Evolutionary conservation across 2,797 vertebrate genomes (phyloP).

Genomic region (Mormyrops boulengeri): DNA sequence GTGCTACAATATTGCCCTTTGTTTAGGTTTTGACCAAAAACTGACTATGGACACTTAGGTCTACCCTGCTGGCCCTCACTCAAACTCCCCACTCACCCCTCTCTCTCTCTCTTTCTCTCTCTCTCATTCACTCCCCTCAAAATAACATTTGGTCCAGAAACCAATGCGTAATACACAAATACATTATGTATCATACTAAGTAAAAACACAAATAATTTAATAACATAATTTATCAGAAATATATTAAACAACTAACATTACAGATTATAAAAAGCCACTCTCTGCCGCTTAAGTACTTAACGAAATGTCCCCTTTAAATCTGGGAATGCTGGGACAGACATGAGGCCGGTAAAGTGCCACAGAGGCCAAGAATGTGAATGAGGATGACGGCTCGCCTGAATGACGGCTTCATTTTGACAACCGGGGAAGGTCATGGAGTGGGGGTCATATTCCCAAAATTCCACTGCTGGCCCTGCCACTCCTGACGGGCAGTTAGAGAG

Average conservation of each 20-base stretch:
- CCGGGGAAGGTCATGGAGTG: slow-evolving; percentile 43
- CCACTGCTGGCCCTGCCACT: slow-evolving; percentile 43
- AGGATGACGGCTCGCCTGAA: slow-evolving; percentile 70
- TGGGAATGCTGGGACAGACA: slow-evolving; percentile 37
- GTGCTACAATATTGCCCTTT: neutral
- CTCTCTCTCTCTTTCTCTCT: neutral
- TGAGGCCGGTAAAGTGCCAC: neutral
- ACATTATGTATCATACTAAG: neutral
- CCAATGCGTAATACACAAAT: neutral
- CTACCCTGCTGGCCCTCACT: neutral
- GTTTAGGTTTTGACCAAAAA: neutral
- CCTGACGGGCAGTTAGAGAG: slow-evolving; percentile 8
- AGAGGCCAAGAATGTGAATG: slow-evolving; percentile 53
- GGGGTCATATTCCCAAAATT: slow-evolving; percentile 49
- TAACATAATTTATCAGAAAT: neutral
- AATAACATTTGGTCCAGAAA: neutral
- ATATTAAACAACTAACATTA: neutral
- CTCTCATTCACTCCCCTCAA: neutral
- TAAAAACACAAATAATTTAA: neutral
- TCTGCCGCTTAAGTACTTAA: neutral
- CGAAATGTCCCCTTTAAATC: slow-evolving; percentile 15
- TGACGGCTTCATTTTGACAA: slow-evolving; percentile 81
- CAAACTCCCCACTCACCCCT: neutral
- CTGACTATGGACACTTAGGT: neutral
- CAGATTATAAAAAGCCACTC: neutral